Percentiles rank a stretch among this genome's conserved stretches.
Conservation (phyloP, 2,113 vertebrate genomes). For the Grammomys surdaster region DNA sequence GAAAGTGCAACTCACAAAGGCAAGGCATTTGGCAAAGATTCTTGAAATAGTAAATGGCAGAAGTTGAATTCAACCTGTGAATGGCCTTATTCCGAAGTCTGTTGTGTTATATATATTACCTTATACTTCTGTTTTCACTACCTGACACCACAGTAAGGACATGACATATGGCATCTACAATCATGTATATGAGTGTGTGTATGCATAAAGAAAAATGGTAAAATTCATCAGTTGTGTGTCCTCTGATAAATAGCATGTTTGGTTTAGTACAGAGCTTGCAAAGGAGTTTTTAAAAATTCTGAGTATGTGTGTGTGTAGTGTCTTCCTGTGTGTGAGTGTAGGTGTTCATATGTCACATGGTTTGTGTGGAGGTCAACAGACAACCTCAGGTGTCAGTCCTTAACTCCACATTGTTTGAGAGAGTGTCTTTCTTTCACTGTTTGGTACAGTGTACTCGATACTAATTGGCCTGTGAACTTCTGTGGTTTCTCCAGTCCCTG, state of each 20-base stretch:
- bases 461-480: not conserved
- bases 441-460: too few relatives aligned
- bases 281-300: not conserved
- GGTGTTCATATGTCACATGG: not conserved
- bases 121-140: not conserved
- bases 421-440: too few relatives aligned
- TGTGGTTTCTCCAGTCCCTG: not conserved
- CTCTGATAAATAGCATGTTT: not conserved
- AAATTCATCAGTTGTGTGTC: not conserved
- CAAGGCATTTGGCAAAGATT: not conserved
- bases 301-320: not conserved
- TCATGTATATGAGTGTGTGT: too few relatives aligned
- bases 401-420: not conserved
- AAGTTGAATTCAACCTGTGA: not conserved
- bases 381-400: not conserved
- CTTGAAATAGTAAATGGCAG: not conserved
- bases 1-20: not conserved
- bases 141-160: too few relatives aligned
- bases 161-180: fast-evolving
- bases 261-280: not conserved
- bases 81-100: not conserved
- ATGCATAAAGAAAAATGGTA: too few relatives aligned
- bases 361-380: not conserved
- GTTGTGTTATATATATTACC: fast-evolving
- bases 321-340: not conserved